A percentile compares a stretch with the other conserved stretches of the same genome.
Conservation (phyloP, 2,113 vertebrate species). For the Cinclus cinclus region DNA sequence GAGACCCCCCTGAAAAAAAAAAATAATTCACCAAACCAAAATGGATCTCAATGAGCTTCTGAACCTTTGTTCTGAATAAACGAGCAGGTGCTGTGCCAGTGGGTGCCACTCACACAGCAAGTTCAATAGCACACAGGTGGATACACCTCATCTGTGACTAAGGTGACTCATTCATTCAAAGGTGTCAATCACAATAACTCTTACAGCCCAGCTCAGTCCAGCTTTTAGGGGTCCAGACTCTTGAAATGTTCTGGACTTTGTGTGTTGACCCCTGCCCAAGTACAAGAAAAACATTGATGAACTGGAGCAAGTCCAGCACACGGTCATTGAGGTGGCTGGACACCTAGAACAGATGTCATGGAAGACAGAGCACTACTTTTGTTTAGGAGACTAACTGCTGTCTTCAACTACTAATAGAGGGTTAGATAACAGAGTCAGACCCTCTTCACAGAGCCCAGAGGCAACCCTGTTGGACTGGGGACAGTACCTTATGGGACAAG, state of each 20-base stretch:
- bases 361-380: neutral
- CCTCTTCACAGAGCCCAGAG: neutral
- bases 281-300: neutral
- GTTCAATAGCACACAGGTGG: neutral
- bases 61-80: neutral
- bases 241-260: neutral
- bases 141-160: neutral
- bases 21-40: neutral
- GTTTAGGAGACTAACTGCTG: neutral
- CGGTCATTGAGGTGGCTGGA: neutral
- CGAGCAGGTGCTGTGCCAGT: neutral
- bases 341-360: neutral
- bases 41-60: neutral
- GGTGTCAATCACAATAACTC: fast-evolving
- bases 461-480: fast-evolving
- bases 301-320: neutral
- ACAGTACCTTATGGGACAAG: neutral
- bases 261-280: neutral
- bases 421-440: neutral
- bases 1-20: neutral
- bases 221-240: neutral
- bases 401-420: neutral
- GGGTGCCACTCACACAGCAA: neutral
- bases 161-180: neutral
- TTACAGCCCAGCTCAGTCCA: neutral